A percentile compares a stretch with the other conserved stretches of the same genome.
Conservation (phyloP, 2,113 vertebrate species). For the Chionis minor region DNA sequence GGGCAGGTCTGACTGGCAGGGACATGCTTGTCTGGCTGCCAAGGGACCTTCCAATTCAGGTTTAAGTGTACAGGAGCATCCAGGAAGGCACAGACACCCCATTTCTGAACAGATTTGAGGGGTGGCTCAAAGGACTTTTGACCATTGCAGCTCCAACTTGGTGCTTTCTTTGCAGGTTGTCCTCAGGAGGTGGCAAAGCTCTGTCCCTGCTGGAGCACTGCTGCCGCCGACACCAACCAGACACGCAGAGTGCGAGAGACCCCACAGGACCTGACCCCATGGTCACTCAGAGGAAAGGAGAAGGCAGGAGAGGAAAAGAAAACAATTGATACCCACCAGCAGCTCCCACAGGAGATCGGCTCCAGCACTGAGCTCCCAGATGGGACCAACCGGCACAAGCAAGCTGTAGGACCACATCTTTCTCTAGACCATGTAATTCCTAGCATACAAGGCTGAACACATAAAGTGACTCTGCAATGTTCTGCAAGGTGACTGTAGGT, state of each 20-base stretch:
- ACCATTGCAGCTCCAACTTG: background rate
- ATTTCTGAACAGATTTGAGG: background rate
- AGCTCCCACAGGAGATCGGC: rapidly evolving
- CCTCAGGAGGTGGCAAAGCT: background rate
- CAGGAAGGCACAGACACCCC: background rate
- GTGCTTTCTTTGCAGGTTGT: conserved; percentile 20
- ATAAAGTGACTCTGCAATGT: background rate
- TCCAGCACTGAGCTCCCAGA: background rate
- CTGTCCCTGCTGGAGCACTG: background rate
- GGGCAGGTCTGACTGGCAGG: background rate
- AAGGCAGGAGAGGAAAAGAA: background rate
- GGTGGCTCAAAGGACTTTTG: background rate
- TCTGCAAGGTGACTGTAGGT: background rate
- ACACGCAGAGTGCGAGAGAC: background rate
- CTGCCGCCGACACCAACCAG: background rate
- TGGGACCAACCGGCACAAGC: background rate
- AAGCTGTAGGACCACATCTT: background rate
- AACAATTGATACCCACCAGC: background rate
- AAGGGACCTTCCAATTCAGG: background rate
- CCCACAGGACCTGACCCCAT: background rate
- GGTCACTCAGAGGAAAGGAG: background rate
- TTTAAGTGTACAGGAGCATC: background rate
- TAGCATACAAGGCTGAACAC: background rate
- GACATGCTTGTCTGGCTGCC: background rate
- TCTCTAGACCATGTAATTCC: background rate